A percentile compares a stretch with the other conserved stretches of the same genome.
These are phyloP conservation scores for Ophion ellenae DNA, from an alignment of 2,888 invertebrate species.

Conservation along the genomic window DNA sequence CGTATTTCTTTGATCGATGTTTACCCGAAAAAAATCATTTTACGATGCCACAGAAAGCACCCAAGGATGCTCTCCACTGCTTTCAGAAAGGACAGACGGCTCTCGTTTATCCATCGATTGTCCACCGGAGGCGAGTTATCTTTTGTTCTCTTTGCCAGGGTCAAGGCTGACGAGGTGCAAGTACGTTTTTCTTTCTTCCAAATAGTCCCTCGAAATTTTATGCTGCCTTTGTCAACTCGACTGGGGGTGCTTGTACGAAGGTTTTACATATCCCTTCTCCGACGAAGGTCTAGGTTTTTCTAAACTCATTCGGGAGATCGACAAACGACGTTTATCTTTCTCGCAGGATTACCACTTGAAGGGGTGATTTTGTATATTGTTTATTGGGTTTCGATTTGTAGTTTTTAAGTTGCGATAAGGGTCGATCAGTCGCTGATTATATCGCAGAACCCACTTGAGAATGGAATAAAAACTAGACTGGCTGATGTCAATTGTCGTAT, in stretches of 20 bases:
- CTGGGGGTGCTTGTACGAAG: not conserved
- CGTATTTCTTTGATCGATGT: not conserved
- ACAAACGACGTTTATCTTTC: conserved; percentile 6
- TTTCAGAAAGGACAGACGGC: conserved; percentile 12
- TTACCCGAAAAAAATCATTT: not conserved
- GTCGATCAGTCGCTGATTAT: conserved; percentile 16
- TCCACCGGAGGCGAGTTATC: conserved; percentile 28
- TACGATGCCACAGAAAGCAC: not conserved
- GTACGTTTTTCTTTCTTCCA: conserved; percentile 9
- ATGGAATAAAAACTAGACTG: too few relatives aligned
- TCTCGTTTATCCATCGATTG: conserved; percentile 46
- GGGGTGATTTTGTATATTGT: not conserved
- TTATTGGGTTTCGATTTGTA: not conserved
- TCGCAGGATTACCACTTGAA: not conserved
- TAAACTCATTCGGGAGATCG: conserved; percentile 31
- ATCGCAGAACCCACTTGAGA: too few relatives aligned
- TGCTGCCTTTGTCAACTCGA: conserved; percentile 40
- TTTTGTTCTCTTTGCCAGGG: conserved; percentile 56
- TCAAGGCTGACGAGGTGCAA: conserved; percentile 53
- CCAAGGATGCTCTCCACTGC: conserved; percentile 5
- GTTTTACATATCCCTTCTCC: not conserved
- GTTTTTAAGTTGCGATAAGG: not conserved
- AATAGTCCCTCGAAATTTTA: conserved; percentile 18
- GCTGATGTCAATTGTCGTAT: too few relatives aligned
- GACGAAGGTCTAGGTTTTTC: conserved; percentile 18